Base-by-base conservation (phyloP, 2,797 vertebrate species). In the Micrastur ruficollis region DNA sequence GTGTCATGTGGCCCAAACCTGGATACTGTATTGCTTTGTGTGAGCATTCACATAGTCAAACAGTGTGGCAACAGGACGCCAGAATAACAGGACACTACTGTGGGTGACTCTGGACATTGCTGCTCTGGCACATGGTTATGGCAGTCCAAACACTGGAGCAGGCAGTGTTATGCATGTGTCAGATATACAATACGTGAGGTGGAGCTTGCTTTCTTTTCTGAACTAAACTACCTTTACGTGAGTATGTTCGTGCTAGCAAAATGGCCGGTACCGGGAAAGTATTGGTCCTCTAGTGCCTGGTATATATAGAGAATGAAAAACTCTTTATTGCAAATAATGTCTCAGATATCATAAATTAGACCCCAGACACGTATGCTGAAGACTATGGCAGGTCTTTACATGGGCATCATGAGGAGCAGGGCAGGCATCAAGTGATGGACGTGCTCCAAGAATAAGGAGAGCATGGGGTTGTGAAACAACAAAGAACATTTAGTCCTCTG, bases 181-280 rank as follows among this genome's bases (percentile, higher is more conserved):
- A 17, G 32, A 40, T 31, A 12, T 0, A 31, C 4, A 5, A 5
- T 6, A 27, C 0, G 2, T 47, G 46, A 32, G 6, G 23, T 17
- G n/a, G 55, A 65, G 36, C 71, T 78, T 21, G 13, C 52, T 63
- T 55, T n/a, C 59, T 73, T 76, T 76, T 46, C 31, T 52, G 19
- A 59, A 8, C 34, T 40, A 27, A 80, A 31, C 38, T 50, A 9
- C 67, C 12, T 82, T 38, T 46, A 15, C 5, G 0, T 9, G 21
- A 73, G 5, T 16, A 3, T 5, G 16, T 40, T 68, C 18, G 3
- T 38, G 18, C 20, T 53, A 56, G 68, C 49, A 50, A 68, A 62
- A 47, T 18, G 23, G 36, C 59, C 49, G 21, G 31, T 14, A 10
- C 34, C 50, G n/a, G 63, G 26, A 38, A 63, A 79, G 12, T 32